phyloP scores from a whole-genome alignment of 2,113 vertebrate genomes.

The Phyllopteryx taeniolatus region DNA sequence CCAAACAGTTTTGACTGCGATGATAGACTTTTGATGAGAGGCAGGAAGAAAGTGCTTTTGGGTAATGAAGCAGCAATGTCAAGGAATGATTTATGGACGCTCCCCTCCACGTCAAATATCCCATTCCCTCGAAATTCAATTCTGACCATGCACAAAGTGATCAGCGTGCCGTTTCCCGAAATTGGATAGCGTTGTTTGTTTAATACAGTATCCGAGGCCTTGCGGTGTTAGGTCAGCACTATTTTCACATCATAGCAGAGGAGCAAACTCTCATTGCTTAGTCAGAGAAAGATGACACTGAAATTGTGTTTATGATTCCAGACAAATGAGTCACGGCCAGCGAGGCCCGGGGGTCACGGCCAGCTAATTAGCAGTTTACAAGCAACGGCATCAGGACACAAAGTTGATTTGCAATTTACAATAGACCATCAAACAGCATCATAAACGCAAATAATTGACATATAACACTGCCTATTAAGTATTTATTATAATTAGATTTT shows the following conservation, averaged over 20 bases:
- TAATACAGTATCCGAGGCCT: slow-evolving; percentile 39
- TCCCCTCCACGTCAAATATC: slow-evolving; percentile 52
- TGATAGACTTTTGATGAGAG: slow-evolving; percentile 68
- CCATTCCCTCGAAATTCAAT: slow-evolving; percentile 52
- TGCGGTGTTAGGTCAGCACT: slow-evolving; percentile 48
- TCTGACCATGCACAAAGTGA: slow-evolving; percentile 57
- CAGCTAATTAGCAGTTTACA: slow-evolving; percentile 44
- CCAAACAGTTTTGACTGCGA: slow-evolving; percentile 63
- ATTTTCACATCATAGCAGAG: slow-evolving; percentile 43
- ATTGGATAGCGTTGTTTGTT: slow-evolving; percentile 61
- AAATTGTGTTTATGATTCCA: slow-evolving; percentile 30
- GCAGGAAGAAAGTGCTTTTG: slow-evolving; percentile 53
- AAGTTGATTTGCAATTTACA: slow-evolving; percentile 13
- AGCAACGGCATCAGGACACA: slow-evolving; percentile 18
- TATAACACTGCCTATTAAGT: neutral
- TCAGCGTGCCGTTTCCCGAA: slow-evolving; percentile 54
- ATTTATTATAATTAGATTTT: slow-evolving; percentile 11
- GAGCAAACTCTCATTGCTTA: slow-evolving; percentile 18
- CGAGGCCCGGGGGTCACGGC: slow-evolving; percentile 27
- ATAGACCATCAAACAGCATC: slow-evolving; percentile 15
- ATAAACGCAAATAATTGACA: slow-evolving; percentile 14
- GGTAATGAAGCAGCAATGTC: slow-evolving; percentile 69
- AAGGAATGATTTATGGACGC: slow-evolving; percentile 66
- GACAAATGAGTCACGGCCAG: slow-evolving; percentile 33
- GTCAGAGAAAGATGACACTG: slow-evolving; percentile 3